Conservation (phyloP, 1,140 invertebrate species). For the Drosophila simulans region DNA sequence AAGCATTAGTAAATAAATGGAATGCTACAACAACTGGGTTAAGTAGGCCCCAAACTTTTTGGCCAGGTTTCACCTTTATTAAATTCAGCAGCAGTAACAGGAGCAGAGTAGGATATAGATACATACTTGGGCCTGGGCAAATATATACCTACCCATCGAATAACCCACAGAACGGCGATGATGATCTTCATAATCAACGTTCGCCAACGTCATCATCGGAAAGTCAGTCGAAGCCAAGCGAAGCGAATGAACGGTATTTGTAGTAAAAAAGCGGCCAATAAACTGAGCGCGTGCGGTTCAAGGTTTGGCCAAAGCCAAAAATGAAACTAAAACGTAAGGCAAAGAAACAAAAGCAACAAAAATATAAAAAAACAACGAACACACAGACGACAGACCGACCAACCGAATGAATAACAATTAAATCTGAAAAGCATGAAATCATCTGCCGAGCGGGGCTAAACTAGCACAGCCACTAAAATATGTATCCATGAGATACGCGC, state of each 20-base stretch:
- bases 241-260: constrained; percentile 78
- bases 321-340: constrained; percentile 70
- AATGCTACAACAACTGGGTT: constrained; percentile 47
- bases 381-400: constrained; percentile 41
- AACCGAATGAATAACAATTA: constrained; percentile 76
- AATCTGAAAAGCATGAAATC: constrained; percentile 82
- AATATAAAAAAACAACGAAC: constrained; percentile 44
- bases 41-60: constrained; percentile 35
- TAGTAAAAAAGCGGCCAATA: constrained; percentile 84
- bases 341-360: constrained; percentile 37
- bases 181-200: constrained; percentile 42
- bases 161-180: constrained; percentile 33
- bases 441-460: constrained; percentile 63
- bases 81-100: constrained; percentile 8
- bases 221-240: constrained; percentile 56
- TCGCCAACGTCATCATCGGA: constrained; percentile 41
- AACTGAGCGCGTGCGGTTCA: constrained; percentile 82
- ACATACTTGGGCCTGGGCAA: constrained; percentile 13
- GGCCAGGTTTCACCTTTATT: constrained; percentile 19
- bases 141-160: constrained; percentile 26
- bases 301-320: constrained; percentile 81
- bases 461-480: constrained; percentile 38
- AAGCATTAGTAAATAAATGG: constrained; percentile 68
- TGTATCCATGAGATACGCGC: constrained; percentile 50
- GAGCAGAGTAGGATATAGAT: constrained; percentile 1